phyloP scores from a whole-genome alignment of 2,113 vertebrate genomes.

The Lepus timidus region DNA sequence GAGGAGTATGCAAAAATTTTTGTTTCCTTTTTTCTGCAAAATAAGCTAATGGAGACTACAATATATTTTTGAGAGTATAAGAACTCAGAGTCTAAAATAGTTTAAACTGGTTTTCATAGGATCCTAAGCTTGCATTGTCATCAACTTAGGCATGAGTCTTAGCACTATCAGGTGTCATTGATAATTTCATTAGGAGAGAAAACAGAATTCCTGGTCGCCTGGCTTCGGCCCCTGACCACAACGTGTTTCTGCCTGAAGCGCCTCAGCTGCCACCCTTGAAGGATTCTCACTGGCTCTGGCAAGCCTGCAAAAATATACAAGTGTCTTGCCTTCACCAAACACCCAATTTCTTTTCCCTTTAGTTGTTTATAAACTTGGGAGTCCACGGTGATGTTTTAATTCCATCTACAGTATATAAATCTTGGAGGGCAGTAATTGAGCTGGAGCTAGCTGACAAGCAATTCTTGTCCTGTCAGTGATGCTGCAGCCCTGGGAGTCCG shows the following conservation, averaged over 20 bases:
- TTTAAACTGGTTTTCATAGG: slow-evolving; percentile 29
- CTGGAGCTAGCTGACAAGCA: slow-evolving; percentile 84
- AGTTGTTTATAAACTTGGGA: slow-evolving; percentile 89
- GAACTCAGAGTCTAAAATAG: background rate
- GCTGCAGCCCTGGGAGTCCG: slow-evolving; percentile 35
- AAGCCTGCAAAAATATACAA: slow-evolving; percentile 91
- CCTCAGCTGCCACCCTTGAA: slow-evolving; percentile 87
- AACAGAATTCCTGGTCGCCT: slow-evolving; percentile 77
- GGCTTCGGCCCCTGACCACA: slow-evolving; percentile 77
- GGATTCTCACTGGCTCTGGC: slow-evolving; percentile 86
- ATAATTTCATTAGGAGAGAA: slow-evolving; percentile 82
- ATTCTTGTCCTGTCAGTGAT: slow-evolving; percentile 76
- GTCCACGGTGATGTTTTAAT: slow-evolving; percentile 89
- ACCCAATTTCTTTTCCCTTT: slow-evolving; percentile 88
- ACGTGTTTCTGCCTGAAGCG: slow-evolving; percentile 82
- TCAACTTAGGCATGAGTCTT: slow-evolving; percentile 43
- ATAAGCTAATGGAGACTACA: background rate
- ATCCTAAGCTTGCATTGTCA: background rate
- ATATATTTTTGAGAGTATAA: background rate
- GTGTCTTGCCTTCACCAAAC: slow-evolving; percentile 88
- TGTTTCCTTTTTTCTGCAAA: slow-evolving; percentile 16
- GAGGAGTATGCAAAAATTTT: background rate
- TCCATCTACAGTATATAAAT: slow-evolving; percentile 88
- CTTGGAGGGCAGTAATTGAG: slow-evolving; percentile 84
- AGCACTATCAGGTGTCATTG: slow-evolving; percentile 74